Conservation (phyloP, 2,113 vertebrate genomes). For the Corythoichthys intestinalis region DNA sequence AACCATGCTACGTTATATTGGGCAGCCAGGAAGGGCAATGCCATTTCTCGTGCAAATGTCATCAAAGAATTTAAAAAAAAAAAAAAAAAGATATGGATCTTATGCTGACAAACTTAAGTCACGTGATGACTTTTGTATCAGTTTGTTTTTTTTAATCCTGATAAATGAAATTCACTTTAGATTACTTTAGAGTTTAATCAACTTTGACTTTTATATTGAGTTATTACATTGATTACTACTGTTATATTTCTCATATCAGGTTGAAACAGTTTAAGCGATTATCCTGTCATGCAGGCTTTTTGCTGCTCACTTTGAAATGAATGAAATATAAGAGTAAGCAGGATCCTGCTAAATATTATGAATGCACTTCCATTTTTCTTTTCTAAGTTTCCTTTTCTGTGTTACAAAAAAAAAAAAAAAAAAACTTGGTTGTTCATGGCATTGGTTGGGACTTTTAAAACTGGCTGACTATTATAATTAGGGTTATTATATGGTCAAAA, state of each 20-base stretch:
- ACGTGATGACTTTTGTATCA: not conserved
- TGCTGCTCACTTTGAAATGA: slow-evolving; percentile 58
- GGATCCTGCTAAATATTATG: slow-evolving; percentile 63
- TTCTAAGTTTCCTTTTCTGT: slow-evolving; percentile 43
- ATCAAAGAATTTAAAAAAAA: not conserved
- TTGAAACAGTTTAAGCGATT: slow-evolving; percentile 54
- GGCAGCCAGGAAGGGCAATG: not conserved
- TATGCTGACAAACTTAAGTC: not conserved
- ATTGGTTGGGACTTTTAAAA: slow-evolving; percentile 44
- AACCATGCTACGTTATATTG: not conserved
- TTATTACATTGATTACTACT: not conserved
- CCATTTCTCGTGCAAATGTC: not conserved
- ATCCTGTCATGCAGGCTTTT: slow-evolving; percentile 56
- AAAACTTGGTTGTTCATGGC: slow-evolving; percentile 33
- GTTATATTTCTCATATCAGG: not conserved
- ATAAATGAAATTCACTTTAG: too few species aligned
- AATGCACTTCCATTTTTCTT: slow-evolving; percentile 63
- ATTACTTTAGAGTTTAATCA: too few species aligned
- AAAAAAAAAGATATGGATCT: not conserved
- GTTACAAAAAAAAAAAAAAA: slow-evolving; percentile 35
- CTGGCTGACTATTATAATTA: not conserved
- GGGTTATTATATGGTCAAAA: not conserved
- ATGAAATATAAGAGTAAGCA: slow-evolving; percentile 47
- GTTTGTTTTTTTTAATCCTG: not conserved
- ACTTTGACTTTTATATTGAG: too few species aligned